Base-by-base conservation (phyloP, 2,797 vertebrate species). In the Staurois parvus region DNA sequence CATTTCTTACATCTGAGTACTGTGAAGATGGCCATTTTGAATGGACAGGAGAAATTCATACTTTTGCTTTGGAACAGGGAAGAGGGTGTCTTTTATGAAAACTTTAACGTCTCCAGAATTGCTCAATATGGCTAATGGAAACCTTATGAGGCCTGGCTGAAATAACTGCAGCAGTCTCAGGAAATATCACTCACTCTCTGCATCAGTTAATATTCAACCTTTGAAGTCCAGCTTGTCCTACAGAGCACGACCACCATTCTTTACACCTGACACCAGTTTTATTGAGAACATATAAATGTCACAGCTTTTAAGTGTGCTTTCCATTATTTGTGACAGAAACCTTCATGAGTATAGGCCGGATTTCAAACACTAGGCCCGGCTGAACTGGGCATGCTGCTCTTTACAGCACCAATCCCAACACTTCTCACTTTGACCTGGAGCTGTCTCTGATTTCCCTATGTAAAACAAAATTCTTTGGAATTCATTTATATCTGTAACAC, bases 391-490 rank as follows among this genome's bases (percentile, higher is more conserved):
- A 81, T 24, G 67, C 52, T 40, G 56, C 32, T 45, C 48, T 68
- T 40, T 48, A 19, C 37, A 67, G 17, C 45, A 40, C 79, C 68
- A 62, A 81, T 73, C 52, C 79, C 69, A 72, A 40, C 69, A 62
- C 48, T 83, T 75, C 72, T 28, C 56, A 37, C 72, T 67, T 48
- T 24, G 40, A 62, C 42, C 72, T 52, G 29, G 28, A 75, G 56
- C 59, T 70, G 42, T 75, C 81, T 83, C 62, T 75, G 70, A 83
- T 83, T 75, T 83, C 81, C 72, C 26, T 56, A 67, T 75, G 28
- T 83, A 45, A 83, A 83, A 67, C 81, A 75, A 52, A 83, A 83
- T 66, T 69, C 40, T 84, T 84, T 84, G 75, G 74, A 56, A 78
- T 77, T 28, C 72, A 77, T 70, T 76, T 84, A 17, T 84, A 24